These are phyloP conservation scores for Drosophila kanapiae DNA, from an alignment of 1,140 invertebrate species.

Conservation along the genomic window DNA sequence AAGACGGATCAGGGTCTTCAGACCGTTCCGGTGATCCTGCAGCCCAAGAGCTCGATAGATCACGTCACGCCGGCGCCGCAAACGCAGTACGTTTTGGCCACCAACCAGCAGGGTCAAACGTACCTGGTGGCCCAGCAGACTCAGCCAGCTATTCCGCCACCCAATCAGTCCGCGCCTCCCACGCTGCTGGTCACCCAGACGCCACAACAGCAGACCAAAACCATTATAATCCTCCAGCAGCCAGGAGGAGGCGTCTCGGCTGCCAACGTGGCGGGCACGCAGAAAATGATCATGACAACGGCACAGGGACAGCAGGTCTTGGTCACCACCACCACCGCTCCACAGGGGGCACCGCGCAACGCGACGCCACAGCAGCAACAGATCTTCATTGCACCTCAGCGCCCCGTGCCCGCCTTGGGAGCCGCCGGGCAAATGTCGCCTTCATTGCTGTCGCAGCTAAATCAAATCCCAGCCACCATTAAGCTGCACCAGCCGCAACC, in stretches of 20 bases:
- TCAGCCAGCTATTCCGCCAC: slow-evolving; percentile 66
- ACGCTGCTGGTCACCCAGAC: slow-evolving; percentile 83
- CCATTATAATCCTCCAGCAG: slow-evolving; percentile 90
- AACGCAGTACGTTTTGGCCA: slow-evolving; percentile 81
- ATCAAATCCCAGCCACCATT: slow-evolving; percentile 83
- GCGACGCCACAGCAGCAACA: slow-evolving; percentile 66
- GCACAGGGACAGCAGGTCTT: slow-evolving; percentile 89
- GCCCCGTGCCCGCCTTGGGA: slow-evolving; percentile 55
- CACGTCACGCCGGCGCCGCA: slow-evolving; percentile 60
- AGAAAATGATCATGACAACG: slow-evolving; percentile 89
- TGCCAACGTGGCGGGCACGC: slow-evolving; percentile 70
- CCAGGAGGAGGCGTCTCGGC: slow-evolving; percentile 81
- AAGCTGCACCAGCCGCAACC: slow-evolving; percentile 75
- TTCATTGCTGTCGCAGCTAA: slow-evolving; percentile 73
- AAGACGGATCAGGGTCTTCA: slow-evolving; percentile 85
- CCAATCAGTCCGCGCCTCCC: slow-evolving; percentile 45
- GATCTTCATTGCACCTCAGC: slow-evolving; percentile 77
- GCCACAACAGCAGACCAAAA: slow-evolving; percentile 87
- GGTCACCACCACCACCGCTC: slow-evolving; percentile 86
- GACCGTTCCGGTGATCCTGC: slow-evolving; percentile 86
- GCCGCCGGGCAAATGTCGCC: slow-evolving; percentile 78
- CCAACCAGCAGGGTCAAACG: slow-evolving; percentile 85
- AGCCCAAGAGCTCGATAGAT: slow-evolving; percentile 81
- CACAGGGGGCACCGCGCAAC: slow-evolving; percentile 33
- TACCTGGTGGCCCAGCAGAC: slow-evolving; percentile 87